Evolutionary conservation across 2,113 vertebrate genomes (phyloP).

Genomic region (Gambusia affinis): DNA sequence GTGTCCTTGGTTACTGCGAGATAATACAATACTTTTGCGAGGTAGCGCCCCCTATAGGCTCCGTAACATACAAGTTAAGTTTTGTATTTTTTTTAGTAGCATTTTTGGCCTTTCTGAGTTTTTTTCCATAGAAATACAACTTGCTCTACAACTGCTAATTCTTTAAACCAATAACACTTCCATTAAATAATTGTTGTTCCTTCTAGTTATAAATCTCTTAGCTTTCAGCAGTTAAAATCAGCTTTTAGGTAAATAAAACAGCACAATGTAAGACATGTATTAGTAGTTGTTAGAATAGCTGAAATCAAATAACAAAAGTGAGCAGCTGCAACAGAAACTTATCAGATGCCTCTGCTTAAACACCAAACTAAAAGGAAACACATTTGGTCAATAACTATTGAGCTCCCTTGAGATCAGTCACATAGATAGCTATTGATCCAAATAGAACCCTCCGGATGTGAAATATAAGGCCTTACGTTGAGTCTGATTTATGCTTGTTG

Average conservation of each 20-base stretch:
- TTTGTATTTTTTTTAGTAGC: too few species aligned
- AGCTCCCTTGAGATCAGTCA: conserved; percentile 1
- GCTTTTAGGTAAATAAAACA: not conserved
- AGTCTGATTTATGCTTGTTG: conserved; percentile 22
- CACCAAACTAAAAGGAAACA: conserved; percentile 7
- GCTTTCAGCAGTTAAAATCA: not conserved
- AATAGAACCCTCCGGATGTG: conserved; percentile 14
- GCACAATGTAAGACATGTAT: not conserved
- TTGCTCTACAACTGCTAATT: not conserved
- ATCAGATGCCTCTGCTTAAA: conserved; percentile 15
- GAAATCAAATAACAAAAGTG: conserved; percentile 7
- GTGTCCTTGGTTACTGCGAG: too few species aligned
- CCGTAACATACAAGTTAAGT: too few species aligned
- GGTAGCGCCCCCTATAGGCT: too few species aligned
- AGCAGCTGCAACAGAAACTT: not conserved
- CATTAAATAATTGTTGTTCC: too few species aligned
- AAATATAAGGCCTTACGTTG: conserved; percentile 29
- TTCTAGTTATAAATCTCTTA: not conserved
- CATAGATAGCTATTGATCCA: conserved; percentile 32
- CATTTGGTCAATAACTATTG: conserved; percentile 29
- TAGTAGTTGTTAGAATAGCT: not conserved
- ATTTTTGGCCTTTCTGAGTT: too few species aligned
- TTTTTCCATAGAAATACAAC: not conserved
- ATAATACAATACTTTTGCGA: too few species aligned
- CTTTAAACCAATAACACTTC: not conserved